phyloP scores from a whole-genome alignment of 1,140 invertebrate genomes.

The Bacillus rossius region DNA sequence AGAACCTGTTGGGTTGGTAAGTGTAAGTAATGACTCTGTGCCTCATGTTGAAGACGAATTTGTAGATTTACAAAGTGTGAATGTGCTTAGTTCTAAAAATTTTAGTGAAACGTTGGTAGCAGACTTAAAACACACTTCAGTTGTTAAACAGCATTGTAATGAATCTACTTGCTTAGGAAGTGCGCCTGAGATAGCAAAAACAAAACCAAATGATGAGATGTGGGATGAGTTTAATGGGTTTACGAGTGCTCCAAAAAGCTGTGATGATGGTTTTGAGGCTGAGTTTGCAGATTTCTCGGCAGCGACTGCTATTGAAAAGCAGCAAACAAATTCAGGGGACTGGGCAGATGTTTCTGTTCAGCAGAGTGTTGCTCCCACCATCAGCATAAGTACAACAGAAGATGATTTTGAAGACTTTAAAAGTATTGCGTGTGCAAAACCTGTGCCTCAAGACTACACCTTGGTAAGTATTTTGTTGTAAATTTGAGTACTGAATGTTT shows the following conservation, averaged over 20 bases:
- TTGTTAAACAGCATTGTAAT: too few relatives aligned
- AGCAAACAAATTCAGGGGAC: neutral
- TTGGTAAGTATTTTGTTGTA: slow-evolving; percentile 21
- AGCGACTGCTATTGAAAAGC: neutral
- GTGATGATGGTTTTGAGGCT: neutral
- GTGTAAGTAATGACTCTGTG: too few relatives aligned
- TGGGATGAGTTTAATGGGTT: neutral
- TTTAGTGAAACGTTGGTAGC: too few relatives aligned
- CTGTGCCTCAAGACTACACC: too few relatives aligned
- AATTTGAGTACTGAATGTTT: neutral
- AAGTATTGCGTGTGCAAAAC: slow-evolving; percentile 19
- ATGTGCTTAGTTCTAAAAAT: too few relatives aligned
- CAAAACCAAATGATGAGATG: neutral
- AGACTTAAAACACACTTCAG: too few relatives aligned
- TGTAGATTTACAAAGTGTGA: too few relatives aligned
- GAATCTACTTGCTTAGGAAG: neutral
- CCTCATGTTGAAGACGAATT: too few relatives aligned
- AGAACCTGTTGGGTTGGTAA: too few relatives aligned
- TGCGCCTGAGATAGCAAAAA: neutral
- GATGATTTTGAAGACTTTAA: slow-evolving; percentile 54
- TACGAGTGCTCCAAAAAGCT: too few relatives aligned
- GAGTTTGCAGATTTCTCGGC: slow-evolving; percentile 33
- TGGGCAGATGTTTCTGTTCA: slow-evolving; percentile 4
- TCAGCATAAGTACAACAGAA: slow-evolving; percentile 25
- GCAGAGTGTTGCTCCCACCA: neutral